Conservation (phyloP, 2,113 vertebrate genomes). For the Ceyx margarethae region DNA sequence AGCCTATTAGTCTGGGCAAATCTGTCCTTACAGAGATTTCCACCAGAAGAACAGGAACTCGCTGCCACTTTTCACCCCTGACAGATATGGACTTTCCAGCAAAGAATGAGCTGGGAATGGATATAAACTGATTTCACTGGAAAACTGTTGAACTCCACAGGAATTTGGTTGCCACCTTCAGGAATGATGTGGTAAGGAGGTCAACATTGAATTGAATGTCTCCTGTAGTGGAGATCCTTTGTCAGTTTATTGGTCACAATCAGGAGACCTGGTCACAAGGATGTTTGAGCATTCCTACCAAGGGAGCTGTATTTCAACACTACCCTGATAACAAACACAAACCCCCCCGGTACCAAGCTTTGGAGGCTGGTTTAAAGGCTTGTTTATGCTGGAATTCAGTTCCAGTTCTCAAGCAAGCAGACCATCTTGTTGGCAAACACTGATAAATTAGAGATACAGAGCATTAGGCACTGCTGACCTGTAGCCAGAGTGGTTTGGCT, state of each 20-base stretch:
- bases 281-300: neutral
- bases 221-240: neutral
- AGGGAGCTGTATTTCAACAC: neutral
- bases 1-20: neutral
- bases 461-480: neutral
- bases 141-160: neutral
- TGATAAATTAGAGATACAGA: neutral
- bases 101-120: neutral
- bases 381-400: neutral
- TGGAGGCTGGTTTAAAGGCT: neutral
- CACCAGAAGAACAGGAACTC: neutral
- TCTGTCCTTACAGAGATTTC: neutral
- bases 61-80: neutral
- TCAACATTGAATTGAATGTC: neutral
- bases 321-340: neutral
- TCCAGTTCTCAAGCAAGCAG: neutral
- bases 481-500: neutral
- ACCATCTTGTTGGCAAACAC: neutral
- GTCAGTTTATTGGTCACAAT: neutral
- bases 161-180: neutral
- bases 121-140: neutral
- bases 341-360: neutral
- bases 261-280: neutral
- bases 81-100: neutral
- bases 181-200: neutral